Evolutionary conservation across 2,113 vertebrate species (phyloP).

Genomic region (Upupa epops): DNA sequence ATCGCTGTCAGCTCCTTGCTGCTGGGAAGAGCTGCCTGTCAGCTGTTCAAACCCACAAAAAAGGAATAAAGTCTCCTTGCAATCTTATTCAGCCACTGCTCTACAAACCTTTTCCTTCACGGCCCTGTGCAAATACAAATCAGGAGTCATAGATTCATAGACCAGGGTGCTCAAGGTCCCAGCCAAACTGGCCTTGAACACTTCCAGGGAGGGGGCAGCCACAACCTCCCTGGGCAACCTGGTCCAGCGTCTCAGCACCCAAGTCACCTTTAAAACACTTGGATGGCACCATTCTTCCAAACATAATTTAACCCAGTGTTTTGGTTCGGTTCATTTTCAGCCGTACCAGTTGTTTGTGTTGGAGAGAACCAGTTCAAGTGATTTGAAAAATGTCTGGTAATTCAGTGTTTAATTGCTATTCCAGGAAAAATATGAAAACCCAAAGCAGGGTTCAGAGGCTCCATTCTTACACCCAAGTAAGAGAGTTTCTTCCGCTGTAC

Average conservation of each 20-base stretch:
- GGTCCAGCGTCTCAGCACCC: too few relatives aligned
- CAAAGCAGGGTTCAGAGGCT: not conserved
- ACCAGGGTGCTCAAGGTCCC: too few relatives aligned
- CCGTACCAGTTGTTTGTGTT: not conserved
- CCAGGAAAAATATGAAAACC: not conserved
- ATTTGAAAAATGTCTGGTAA: not conserved
- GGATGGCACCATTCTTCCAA: not conserved
- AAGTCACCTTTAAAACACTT: not conserved
- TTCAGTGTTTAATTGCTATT: not conserved
- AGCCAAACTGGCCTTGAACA: too few relatives aligned
- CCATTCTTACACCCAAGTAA: not conserved
- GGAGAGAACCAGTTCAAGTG: not conserved
- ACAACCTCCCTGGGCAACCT: too few relatives aligned
- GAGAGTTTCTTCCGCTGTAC: not conserved
- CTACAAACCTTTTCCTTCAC: not conserved
- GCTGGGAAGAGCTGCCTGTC: not conserved
- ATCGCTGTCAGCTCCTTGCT: not conserved
- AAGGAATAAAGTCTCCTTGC: not conserved
- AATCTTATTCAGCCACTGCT: not conserved
- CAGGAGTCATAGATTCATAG: too few relatives aligned
- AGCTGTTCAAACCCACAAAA: not conserved
- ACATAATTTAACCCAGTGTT: not conserved
- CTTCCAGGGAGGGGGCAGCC: too few relatives aligned
- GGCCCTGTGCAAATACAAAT: not conserved
- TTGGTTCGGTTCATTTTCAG: not conserved